These are phyloP conservation scores for Gastrophysa polygoni DNA, from an alignment of 2,888 invertebrate species.

Conservation along the genomic window DNA sequence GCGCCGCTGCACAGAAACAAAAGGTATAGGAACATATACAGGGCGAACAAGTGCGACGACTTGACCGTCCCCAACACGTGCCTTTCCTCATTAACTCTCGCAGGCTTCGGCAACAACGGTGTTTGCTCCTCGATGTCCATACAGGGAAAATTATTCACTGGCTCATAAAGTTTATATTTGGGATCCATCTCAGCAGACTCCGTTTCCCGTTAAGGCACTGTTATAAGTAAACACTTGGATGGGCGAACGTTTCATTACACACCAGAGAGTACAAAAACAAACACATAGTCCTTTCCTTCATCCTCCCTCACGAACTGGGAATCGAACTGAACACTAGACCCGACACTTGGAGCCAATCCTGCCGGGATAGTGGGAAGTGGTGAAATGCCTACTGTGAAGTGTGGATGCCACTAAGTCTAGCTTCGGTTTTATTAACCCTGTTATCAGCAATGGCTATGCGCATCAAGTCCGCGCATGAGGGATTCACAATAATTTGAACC, in stretches of 20 bases:
- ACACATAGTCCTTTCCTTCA: constrained; percentile 36
- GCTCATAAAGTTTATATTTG: constrained; percentile 27
- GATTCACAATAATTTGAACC: too few relatives aligned
- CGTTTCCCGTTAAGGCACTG: constrained; percentile 17
- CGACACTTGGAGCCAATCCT: too few relatives aligned
- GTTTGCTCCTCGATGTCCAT: constrained; percentile 16
- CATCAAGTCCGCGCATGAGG: too few relatives aligned
- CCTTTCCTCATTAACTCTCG: constrained; percentile 27
- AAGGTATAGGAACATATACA: constrained; percentile 66
- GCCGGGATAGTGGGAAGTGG: too few relatives aligned
- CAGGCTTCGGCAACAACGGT: constrained; percentile 11
- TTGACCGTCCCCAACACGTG: constrained; percentile 61
- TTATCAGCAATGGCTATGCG: too few relatives aligned
- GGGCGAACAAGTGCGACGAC: constrained; percentile 62
- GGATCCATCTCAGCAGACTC: constrained; percentile 27
- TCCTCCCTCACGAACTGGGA: constrained; percentile 9
- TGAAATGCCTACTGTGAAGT: too few relatives aligned
- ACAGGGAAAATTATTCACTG: not conserved
- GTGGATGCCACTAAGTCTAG: too few relatives aligned
- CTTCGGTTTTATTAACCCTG: too few relatives aligned
- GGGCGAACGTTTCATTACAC: not conserved
- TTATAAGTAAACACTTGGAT: constrained; percentile 34
- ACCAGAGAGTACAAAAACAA: constrained; percentile 7
- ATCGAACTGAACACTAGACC: not conserved
- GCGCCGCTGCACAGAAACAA: constrained; percentile 71